A percentile compares a stretch with the other conserved stretches of the same genome.
Evolutionary conservation across 1,140 invertebrate genomes (phyloP).

Genomic region (Mizuhopecten yessoensis): DNA sequence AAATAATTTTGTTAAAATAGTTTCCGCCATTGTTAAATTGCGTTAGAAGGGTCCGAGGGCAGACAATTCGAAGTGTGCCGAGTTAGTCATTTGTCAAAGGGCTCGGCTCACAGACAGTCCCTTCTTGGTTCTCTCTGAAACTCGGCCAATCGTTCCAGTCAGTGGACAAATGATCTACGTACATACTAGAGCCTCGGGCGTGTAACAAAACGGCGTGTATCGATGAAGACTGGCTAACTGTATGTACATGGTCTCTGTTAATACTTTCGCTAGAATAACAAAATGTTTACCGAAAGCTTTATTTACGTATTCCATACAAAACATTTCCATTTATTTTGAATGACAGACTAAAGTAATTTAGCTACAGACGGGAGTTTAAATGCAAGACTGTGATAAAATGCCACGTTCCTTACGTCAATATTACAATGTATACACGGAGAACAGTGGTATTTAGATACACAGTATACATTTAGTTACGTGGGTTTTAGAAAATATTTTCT

Average conservation of each 20-base stretch:
- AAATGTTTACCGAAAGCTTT: background rate
- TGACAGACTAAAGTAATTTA: background rate
- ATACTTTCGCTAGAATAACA: background rate
- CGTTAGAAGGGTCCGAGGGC: slow-evolving; percentile 14
- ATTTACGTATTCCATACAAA: background rate
- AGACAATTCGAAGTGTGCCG: slow-evolving; percentile 30
- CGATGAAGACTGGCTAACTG: background rate
- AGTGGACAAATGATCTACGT: slow-evolving; percentile 33
- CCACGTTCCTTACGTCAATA: background rate
- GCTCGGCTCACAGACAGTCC: background rate
- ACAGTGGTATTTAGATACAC: background rate
- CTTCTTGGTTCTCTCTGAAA: background rate
- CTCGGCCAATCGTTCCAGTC: slow-evolving; percentile 29
- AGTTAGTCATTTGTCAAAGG: slow-evolving; percentile 38
- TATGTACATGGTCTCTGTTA: background rate
- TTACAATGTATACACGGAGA: background rate
- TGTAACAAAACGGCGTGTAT: background rate
- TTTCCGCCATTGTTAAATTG: slow-evolving; percentile 22
- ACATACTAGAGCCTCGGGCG: slow-evolving; percentile 14
- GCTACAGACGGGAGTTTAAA: background rate
- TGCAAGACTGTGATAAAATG: background rate
- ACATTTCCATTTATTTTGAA: background rate
- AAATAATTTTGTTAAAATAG: slow-evolving; percentile 36
- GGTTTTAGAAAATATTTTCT: background rate
- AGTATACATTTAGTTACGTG: background rate